A percentile compares a stretch with the other conserved stretches of the same genome.
Evolutionary conservation across 2,888 invertebrate species (phyloP).

Genomic region (Fragum fragum): DNA sequence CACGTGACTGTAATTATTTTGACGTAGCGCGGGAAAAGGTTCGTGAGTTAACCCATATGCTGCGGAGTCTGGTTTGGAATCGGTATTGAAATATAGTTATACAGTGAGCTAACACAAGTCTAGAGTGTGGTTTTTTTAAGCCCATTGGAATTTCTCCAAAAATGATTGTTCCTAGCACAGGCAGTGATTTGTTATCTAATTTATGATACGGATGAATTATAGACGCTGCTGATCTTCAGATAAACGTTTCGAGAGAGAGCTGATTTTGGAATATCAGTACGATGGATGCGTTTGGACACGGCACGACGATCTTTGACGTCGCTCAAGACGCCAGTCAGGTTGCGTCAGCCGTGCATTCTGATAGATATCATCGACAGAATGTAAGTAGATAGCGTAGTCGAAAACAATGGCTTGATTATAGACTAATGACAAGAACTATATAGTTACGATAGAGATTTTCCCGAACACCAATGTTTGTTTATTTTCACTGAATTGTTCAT

Average conservation of each 20-base stretch:
- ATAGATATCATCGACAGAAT: conserved; percentile 20
- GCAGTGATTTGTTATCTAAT: background rate
- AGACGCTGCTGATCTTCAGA: background rate
- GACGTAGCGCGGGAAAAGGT: conserved; percentile 36
- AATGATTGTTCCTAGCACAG: background rate
- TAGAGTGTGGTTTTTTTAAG: background rate
- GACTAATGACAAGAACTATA: no score
- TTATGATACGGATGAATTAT: conserved; percentile 7
- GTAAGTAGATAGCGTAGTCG: background rate
- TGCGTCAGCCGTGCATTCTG: conserved; percentile 65
- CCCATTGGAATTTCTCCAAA: background rate
- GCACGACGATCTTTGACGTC: conserved; percentile 74
- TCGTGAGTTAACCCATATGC: conserved; percentile 25
- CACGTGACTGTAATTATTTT: conserved; percentile 25
- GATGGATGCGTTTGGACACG: conserved; percentile 25
- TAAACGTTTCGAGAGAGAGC: background rate
- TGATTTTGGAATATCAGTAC: no score
- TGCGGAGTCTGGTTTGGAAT: background rate
- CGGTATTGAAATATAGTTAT: background rate
- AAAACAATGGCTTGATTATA: no score
- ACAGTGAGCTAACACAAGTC: background rate
- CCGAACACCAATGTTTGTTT: no score
- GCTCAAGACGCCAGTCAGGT: conserved; percentile 78
- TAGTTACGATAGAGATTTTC: no score
- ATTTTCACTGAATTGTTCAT: no score